These are phyloP conservation scores for Actinostola sp. DNA, from an alignment of 92 coral and sea anemone species.

Conservation along the genomic window DNA sequence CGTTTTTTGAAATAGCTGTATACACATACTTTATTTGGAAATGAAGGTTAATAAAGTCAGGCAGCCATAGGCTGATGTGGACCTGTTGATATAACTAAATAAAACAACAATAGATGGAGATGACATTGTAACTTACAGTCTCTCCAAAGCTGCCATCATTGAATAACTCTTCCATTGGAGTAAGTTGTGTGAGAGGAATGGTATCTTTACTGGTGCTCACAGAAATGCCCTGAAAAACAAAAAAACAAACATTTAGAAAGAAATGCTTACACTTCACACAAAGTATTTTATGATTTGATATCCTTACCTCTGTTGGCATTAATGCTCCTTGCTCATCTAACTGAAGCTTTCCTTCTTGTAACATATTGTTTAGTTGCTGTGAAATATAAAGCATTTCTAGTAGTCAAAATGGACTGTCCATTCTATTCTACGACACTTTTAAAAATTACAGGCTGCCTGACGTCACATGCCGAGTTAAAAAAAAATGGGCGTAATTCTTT, in stretches of 20 bases:
- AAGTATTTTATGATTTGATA: neutral
- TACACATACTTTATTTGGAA: too few relatives aligned
- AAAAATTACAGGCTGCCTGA: too few relatives aligned
- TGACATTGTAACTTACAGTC: constrained; percentile 62
- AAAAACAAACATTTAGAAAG: too few relatives aligned
- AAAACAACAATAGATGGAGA: neutral
- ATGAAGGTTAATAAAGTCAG: too few relatives aligned
- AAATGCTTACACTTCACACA: neutral
- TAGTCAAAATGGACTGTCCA: too few relatives aligned
- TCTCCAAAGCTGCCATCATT: constrained; percentile 82
- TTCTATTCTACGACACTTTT: too few relatives aligned
- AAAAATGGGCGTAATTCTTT: too few relatives aligned
- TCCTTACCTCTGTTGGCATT: constrained; percentile 64
- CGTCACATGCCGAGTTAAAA: too few relatives aligned
- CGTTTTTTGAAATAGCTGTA: too few relatives aligned
- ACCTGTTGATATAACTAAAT: too few relatives aligned
- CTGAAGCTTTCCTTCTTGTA: constrained; percentile 67
- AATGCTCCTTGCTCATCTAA: constrained; percentile 84
- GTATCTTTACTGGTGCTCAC: neutral
- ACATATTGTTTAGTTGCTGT: constrained; percentile 86
- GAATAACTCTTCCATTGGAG: constrained; percentile 88
- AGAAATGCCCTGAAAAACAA: constrained; percentile 13
- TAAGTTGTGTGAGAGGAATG: constrained; percentile 30
- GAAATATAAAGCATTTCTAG: neutral
- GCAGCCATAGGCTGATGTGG: too few relatives aligned